Base-by-base conservation (phyloP, 2,888 invertebrate genomes). In the Cosmorhoe ocellata region DNA sequence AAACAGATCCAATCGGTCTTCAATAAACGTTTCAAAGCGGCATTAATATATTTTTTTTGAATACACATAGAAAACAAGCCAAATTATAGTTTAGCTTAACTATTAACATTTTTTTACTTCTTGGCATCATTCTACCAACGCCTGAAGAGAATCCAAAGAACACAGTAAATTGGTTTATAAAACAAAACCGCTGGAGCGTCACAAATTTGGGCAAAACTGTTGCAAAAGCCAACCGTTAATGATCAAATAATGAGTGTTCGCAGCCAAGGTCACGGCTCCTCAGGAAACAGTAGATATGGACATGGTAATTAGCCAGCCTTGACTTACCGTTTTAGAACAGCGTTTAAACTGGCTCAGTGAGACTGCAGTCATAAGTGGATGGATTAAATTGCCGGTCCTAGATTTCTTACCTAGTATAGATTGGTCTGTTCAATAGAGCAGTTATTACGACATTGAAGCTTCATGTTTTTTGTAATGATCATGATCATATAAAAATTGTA, bases 261-360 rank as follows among this genome's bases (percentile, higher is more conserved):
- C 71, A 73, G 1, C 3, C 87, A 89, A 89, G 89, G 89, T 79
- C 80, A 61, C 70, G 71, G 77, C 76, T 85, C 69, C 81, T 82
- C 79, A 89, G 89, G 88, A 90, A 89, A 84, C 83, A 85, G 84
- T 85, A 85, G 86, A 86, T 89, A 86, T 79, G 79, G 79, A 78
- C 81, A 76, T 79, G 79, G 81, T 81, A 86, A 89, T 88, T 85
- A 81, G 69, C 67, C 62, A 76, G 67, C 89, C 89, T 88, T 87
- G 87, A 85, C 81, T 87, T 84, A 87, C 87, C 84, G 88, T 87
- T 88, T 88, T 81, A 81, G 82, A 85, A 81, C 79, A 67, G 69
- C 76, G 74, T 80, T 76, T 78, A 77, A 84, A 83, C 69, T 31
- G 34, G 41, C 50, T 50, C 39, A 34, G 33, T 30, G 26, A n/a